These are phyloP conservation scores for Eurois occulta DNA, from an alignment of 2,888 invertebrate genomes.

Conservation along the genomic window DNA sequence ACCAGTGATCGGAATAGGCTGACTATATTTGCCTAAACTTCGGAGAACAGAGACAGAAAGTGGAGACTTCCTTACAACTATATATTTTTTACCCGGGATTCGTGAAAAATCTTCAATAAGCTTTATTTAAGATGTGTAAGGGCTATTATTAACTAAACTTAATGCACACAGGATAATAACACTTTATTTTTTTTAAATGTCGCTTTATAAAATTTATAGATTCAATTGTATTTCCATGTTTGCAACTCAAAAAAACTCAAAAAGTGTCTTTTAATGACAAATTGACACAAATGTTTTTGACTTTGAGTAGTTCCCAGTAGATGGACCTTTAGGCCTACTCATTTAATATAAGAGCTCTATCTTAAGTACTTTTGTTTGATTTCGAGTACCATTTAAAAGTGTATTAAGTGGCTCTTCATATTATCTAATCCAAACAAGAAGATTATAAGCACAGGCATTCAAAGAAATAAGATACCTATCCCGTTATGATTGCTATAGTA, in stretches of 20 bases:
- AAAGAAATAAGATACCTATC: not conserved
- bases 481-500: not conserved
- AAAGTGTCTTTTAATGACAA: not conserved
- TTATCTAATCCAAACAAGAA: slow-evolving; percentile 30
- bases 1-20: no score
- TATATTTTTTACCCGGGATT: no score
- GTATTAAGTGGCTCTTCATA: slow-evolving; percentile 26
- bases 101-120: no score
- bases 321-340: not conserved
- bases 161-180: no score
- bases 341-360: not conserved
- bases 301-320: not conserved
- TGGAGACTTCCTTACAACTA: no score
- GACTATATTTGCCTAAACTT: no score
- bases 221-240: not conserved
- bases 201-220: not conserved
- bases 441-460: not conserved
- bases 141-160: no score
- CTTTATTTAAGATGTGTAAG: no score
- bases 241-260: no score
- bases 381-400: slow-evolving; percentile 21
- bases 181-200: not conserved
- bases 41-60: no score
- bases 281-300: not conserved
- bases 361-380: not conserved